Evolutionary conservation across 2,113 vertebrate genomes (phyloP), one percentile per base, ranked within the genome.

Genomic region (Scolopax mira): DNA sequence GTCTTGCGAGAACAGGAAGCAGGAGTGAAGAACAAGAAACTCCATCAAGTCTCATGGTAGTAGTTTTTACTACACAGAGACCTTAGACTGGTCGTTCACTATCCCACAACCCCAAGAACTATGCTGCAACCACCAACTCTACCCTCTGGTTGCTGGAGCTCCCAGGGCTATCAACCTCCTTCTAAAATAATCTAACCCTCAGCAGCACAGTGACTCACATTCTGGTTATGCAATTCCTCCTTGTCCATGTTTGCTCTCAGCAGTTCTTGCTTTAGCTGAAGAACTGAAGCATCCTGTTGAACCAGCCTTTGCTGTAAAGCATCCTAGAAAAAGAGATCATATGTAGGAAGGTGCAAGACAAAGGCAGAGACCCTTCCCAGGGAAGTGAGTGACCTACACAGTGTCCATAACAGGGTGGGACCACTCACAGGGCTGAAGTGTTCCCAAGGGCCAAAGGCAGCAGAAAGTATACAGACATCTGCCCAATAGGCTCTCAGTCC

Each of bases 261-360:
- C 62, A 99, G 98, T 69, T 99, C 99, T 93, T 99, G 99, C 97
- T 99, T 99, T 74, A 99, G 98, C 97, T 99, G 99, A 84, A 99
- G 98, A 30, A 99, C 98, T 1, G 98, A 96, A 3, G 98, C 93
- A 24, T 99, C 99, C 97, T 99, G 99, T 82, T 98, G 97, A 65
- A 98, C 93, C 95, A 99, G 94, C 79, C 99, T 98, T 95, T 99
- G 99, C 97, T 99, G 99, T 94, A 99, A 97, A 41, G 99, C 99
- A 46, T 99, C 99, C 99, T 99, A 91, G 57, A 84, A 61, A 97
- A 94, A 96, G 30, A 89, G 0, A 18, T 55, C 15, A 11, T 58
- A 44, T 84, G 58, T 85, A 57, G 35, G 37, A 41, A 65, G 60
- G 65, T 61, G 66, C 61, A 79, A 57, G 58, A 35, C 30, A 58